phyloP scores from a whole-genome alignment of 2,797 vertebrate species.

The Cephalopachus bancanus region DNA sequence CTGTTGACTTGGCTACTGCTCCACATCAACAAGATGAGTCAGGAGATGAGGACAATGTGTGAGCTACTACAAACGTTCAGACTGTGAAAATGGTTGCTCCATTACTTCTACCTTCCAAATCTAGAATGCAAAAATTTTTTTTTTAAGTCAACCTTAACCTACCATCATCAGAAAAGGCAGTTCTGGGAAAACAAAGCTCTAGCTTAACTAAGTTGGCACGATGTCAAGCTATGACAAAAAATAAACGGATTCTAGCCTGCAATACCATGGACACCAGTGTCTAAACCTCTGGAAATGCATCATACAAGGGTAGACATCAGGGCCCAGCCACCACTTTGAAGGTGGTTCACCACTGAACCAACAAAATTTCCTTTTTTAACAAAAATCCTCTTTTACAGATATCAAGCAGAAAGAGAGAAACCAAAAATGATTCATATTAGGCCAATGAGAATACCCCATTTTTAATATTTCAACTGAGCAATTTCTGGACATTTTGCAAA shows the following conservation, averaged over 20 bases:
- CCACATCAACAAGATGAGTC: not conserved
- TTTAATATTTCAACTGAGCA: slow-evolving; percentile 81
- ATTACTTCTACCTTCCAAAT: not conserved
- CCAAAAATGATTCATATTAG: slow-evolving; percentile 46
- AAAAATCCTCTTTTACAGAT: not conserved
- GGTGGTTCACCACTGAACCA: not conserved
- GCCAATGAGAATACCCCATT: slow-evolving; percentile 74
- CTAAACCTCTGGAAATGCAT: not conserved
- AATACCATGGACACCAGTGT: accelerated
- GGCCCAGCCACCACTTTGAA: not conserved
- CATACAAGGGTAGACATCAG: not conserved
- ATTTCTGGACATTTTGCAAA: slow-evolving; percentile 83
- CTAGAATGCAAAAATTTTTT: not conserved
- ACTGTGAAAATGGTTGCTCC: not conserved
- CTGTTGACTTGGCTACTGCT: accelerated
- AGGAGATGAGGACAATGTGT: not conserved
- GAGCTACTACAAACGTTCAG: not conserved
- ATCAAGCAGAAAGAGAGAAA: not conserved
- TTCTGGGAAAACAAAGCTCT: not conserved
- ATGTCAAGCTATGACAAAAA: not conserved
- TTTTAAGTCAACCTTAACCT: not conserved
- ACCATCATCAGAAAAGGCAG: not conserved
- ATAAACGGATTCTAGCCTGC: not conserved
- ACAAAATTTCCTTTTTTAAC: not conserved
- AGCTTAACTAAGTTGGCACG: not conserved